phyloP scores from a whole-genome alignment of 2,113 vertebrate species.

The Charina bottae region DNA sequence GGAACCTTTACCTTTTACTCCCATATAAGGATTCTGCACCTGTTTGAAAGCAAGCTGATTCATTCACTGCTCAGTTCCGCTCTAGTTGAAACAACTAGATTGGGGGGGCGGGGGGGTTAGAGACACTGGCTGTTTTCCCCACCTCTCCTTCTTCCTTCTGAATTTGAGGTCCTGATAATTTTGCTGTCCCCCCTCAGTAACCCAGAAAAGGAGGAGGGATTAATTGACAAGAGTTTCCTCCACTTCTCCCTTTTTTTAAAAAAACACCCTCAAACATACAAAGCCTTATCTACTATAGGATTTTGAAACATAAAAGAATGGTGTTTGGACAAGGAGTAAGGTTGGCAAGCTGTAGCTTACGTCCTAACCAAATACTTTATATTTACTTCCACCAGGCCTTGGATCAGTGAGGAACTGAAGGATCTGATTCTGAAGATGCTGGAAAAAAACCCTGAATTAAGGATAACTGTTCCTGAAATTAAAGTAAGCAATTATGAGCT shows the following conservation, averaged over 20 bases:
- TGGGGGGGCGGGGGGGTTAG: neutral
- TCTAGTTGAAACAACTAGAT: neutral
- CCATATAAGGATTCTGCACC: neutral
- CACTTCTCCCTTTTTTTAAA: too few relatives aligned
- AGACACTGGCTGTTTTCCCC: too few relatives aligned
- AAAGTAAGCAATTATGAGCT: slow-evolving; percentile 78
- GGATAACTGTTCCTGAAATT: slow-evolving; percentile 91
- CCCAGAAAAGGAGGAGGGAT: too few relatives aligned
- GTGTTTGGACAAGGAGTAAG: neutral
- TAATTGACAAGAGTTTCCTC: too few relatives aligned
- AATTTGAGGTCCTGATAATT: too few relatives aligned
- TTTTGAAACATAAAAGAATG: neutral
- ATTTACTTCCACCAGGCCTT: slow-evolving; percentile 72
- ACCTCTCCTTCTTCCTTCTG: too few relatives aligned
- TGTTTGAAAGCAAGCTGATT: neutral
- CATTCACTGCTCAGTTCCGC: neutral
- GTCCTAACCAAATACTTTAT: neutral
- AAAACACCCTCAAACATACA: neutral
- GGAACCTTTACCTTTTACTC: too few relatives aligned
- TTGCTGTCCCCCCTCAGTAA: too few relatives aligned
- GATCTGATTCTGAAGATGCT: slow-evolving; percentile 89
- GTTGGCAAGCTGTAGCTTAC: neutral
- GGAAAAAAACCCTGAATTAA: slow-evolving; percentile 91
- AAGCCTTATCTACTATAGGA: neutral
- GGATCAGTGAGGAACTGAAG: slow-evolving; percentile 83